Conservation (phyloP, 2,797 vertebrate genomes). For the Carcharodon carcharias region DNA sequence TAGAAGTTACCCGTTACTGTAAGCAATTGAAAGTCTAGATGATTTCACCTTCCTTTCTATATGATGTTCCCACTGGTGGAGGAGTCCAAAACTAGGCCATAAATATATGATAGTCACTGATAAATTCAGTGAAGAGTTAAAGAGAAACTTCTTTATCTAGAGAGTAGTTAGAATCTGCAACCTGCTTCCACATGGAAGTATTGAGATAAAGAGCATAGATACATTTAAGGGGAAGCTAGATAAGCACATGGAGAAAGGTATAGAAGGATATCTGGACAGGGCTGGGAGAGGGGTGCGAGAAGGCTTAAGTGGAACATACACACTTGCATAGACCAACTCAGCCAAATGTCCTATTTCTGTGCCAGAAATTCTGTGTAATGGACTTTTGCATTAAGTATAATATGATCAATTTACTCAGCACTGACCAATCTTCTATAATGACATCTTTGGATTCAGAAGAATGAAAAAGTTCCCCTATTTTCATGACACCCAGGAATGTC, state of each 20-base stretch:
- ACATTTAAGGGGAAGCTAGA: background rate
- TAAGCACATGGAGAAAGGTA: background rate
- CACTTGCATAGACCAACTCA: background rate
- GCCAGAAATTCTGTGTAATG: background rate
- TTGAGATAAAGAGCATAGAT: background rate
- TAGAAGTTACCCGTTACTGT: background rate
- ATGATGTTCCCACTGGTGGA: background rate
- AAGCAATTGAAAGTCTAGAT: background rate
- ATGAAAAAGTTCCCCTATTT: background rate
- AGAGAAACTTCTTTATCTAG: background rate
- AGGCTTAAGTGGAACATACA: background rate
- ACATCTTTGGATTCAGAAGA: background rate
- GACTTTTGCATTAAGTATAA: background rate
- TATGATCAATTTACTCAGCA: background rate
- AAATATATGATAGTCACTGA: background rate
- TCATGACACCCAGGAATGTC: background rate
- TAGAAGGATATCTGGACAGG: background rate
- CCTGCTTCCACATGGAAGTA: background rate
- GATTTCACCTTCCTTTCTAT: background rate
- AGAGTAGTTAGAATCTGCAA: background rate
- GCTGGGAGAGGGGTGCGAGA: background rate
- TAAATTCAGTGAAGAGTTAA: background rate
- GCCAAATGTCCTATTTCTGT: background rate
- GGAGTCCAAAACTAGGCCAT: background rate
- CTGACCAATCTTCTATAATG: too few species aligned